phyloP scores from a whole-genome alignment of 1,140 invertebrate genomes.

The Caerostris darwini region DNA sequence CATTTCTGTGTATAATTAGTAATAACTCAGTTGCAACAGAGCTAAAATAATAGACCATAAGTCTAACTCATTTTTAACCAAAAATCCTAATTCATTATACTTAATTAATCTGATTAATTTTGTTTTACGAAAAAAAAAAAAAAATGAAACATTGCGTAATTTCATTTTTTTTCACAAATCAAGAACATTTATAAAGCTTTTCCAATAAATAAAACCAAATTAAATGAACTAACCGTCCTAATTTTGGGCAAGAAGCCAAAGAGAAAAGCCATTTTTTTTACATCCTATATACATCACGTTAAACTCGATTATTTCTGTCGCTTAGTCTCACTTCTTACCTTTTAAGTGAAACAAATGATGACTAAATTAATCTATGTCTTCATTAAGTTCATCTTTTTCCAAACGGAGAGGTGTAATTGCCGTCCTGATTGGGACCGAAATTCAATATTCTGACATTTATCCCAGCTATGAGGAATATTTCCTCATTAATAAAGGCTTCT shows the following conservation, averaged over 20 bases:
- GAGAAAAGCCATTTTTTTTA: constrained; percentile 32
- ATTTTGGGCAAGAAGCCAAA: constrained; percentile 54
- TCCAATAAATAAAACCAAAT: constrained; percentile 26
- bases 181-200: background rate
- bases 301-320: constrained; percentile 68
- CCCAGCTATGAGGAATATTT: constrained; percentile 75
- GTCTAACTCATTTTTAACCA: too few species aligned
- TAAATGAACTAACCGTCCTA: constrained; percentile 48
- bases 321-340: constrained; percentile 40
- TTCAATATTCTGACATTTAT: constrained; percentile 77
- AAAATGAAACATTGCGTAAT: background rate
- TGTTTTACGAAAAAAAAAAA: too few species aligned
- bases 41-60: too few species aligned
- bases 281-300: constrained; percentile 40
- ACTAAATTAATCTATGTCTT: constrained; percentile 78
- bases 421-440: constrained; percentile 73
- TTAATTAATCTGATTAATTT: too few species aligned
- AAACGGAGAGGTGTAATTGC: constrained; percentile 70
- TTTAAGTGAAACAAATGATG: constrained; percentile 77
- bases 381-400: constrained; percentile 76
- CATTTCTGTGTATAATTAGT: too few species aligned
- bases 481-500: constrained; percentile 74
- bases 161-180: background rate
- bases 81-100: too few species aligned
- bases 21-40: too few species aligned